phyloP scores from a whole-genome alignment of 2,888 invertebrate genomes.

The Laothoe populi region DNA sequence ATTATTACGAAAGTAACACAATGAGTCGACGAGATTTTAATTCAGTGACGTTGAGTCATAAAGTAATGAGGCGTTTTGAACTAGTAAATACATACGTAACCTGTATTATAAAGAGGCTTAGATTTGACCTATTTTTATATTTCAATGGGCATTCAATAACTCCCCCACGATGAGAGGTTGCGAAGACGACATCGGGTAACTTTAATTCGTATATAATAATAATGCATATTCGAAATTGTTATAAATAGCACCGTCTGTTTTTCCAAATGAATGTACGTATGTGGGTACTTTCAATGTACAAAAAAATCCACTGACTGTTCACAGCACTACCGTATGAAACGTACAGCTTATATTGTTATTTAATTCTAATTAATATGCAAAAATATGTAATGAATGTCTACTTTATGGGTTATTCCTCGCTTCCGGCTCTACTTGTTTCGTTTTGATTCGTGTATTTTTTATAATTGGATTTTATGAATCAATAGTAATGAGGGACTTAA shows the following conservation, averaged over 20 bases:
- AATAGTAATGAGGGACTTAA: neutral
- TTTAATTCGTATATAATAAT: no score
- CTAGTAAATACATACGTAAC: neutral
- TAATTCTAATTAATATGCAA: neutral
- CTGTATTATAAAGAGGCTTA: neutral
- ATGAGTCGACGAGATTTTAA: constrained; percentile 11
- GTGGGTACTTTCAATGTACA: no score
- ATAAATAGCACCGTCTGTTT: no score
- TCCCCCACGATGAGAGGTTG: no score
- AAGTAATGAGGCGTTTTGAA: neutral
- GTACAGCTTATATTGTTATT: neutral
- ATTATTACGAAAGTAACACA: constrained; percentile 22
- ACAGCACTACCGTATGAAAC: no score
- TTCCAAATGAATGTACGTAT: no score
- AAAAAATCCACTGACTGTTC: no score
- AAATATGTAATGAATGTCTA: neutral
- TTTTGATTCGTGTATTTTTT: neutral
- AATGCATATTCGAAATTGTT: no score
- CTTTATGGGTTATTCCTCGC: constrained; percentile 8
- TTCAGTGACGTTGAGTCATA: constrained; percentile 16
- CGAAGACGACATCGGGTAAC: no score
- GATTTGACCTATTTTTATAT: no score
- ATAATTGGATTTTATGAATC: constrained; percentile 6
- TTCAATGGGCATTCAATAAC: no score
- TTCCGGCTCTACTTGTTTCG: neutral